These are phyloP conservation scores for Picathartes gymnocephalus DNA, from an alignment of 2,113 vertebrate species.

Conservation along the genomic window DNA sequence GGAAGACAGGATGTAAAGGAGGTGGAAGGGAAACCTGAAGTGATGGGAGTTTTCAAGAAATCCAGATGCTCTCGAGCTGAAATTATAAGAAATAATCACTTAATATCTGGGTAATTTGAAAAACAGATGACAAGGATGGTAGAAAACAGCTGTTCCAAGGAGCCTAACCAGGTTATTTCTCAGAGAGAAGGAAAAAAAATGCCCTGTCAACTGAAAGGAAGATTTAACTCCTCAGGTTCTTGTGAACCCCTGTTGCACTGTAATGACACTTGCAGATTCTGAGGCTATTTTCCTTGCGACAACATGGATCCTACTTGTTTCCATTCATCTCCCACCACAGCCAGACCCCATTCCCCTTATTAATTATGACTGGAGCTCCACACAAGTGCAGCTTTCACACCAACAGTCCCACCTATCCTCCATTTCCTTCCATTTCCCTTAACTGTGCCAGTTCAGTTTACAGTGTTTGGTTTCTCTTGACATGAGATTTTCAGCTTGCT, in stretches of 20 bases:
- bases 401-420: neutral
- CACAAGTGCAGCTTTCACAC: neutral
- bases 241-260: neutral
- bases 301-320: neutral
- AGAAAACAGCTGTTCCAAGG: conserved; percentile 68
- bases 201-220: neutral
- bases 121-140: conserved; percentile 68
- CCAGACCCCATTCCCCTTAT: neutral
- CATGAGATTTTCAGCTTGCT: neutral
- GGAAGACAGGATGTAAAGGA: conserved; percentile 18
- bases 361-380: neutral
- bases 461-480: neutral
- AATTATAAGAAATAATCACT: conserved; percentile 70
- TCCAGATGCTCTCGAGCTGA: conserved; percentile 62
- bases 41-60: neutral
- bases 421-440: neutral
- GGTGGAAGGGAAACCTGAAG: neutral
- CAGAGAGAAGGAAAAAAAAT: conserved; percentile 22
- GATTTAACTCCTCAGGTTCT: conserved; percentile 18
- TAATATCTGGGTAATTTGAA: conserved; percentile 73
- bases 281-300: neutral
- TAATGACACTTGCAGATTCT: neutral
- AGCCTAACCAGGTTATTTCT: conserved; percentile 47
- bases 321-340: neutral
- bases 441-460: neutral